phyloP scores from a whole-genome alignment of 2,888 invertebrate species.

The Mycalesis mineus region DNA sequence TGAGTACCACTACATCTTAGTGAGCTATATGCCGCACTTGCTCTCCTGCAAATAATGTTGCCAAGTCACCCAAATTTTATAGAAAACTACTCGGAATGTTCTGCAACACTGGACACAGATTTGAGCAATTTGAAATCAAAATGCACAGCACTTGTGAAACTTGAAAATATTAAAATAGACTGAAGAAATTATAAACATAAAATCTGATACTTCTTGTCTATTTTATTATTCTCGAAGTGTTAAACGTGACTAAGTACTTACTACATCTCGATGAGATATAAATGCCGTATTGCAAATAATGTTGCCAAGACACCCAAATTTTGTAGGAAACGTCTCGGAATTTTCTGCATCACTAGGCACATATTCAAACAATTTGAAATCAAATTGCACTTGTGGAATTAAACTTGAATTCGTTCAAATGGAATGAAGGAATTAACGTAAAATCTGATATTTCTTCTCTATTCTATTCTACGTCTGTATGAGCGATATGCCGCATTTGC shows the following conservation, averaged over 20 bases:
- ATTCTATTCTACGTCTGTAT: constrained; percentile 5
- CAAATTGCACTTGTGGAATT: not conserved
- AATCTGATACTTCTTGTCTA: too few species aligned
- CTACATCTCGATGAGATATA: too few species aligned
- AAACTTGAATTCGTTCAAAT: too few species aligned
- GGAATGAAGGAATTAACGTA: too few species aligned
- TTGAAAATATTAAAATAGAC: too few species aligned
- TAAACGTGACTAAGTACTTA: too few species aligned
- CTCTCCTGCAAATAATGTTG: constrained; percentile 6
- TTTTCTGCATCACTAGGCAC: too few species aligned
- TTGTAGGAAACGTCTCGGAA: not conserved
- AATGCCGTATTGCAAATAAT: constrained; percentile 2
- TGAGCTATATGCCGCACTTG: constrained; percentile 17
- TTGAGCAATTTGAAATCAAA: not conserved
- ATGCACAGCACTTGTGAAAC: not conserved
- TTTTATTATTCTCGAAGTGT: too few species aligned
- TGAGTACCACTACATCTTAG: constrained; percentile 14
- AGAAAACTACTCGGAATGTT: not conserved
- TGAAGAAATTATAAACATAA: too few species aligned
- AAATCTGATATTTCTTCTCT: too few species aligned
- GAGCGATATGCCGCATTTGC: constrained; percentile 17
- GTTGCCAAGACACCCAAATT: not conserved
- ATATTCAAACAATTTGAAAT: not conserved
- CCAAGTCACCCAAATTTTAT: not conserved
- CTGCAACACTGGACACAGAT: not conserved